Base-by-base conservation (phyloP, 1,140 invertebrate genomes). In the Asbolus verrucosus region DNA sequence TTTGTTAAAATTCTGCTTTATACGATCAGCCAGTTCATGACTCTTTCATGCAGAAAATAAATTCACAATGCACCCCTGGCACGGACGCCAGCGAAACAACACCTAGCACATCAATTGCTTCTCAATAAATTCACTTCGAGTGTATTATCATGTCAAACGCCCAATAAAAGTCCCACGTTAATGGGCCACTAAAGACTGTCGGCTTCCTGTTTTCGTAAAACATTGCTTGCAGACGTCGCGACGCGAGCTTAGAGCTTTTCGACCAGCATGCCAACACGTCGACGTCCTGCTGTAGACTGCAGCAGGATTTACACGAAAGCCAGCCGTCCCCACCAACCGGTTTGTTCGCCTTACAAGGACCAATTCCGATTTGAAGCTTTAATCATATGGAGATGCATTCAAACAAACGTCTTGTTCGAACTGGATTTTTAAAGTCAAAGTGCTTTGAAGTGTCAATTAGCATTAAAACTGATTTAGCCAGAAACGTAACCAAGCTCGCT, bases 241-340 rank as follows among this genome's bases (percentile, higher is more conserved):
- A 59, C 61, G 61, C 61, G 39, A 15, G 36, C 13, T 39, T 41
- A 33, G 4, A 1, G 31, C n/a, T n/a, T n/a, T n/a, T 31, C 18
- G 33, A 19, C 16, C n/a, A 19, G 6, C 6, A 63, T 21, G 24
- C 18, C 6, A 18, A 18, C 61, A 27, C 19, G 11, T 6, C 36
- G 61, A 38, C 61, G 61, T 24, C 61, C 61, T 41, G 61, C 39
- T 24, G 33, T 63, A 63, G 16, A 63, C 61, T 63, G 61, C 61
- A 63, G 61, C 61, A 63, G 61, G 61, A 63, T 63, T 63, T 63
- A 63, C 31, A 63, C 33, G 61, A 41, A 41, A 38, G 61, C 39
- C 36, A 16, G 18, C 14, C 33, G 61, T 63, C 61, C 61, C 61
- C 61, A 39, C 61, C 61, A 63, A n/a, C 11, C 11, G 33, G 33